Evolutionary conservation across 2,888 invertebrate species (phyloP), one percentile per base, ranked within the genome.

Genomic region (Brachyptera putata): DNA sequence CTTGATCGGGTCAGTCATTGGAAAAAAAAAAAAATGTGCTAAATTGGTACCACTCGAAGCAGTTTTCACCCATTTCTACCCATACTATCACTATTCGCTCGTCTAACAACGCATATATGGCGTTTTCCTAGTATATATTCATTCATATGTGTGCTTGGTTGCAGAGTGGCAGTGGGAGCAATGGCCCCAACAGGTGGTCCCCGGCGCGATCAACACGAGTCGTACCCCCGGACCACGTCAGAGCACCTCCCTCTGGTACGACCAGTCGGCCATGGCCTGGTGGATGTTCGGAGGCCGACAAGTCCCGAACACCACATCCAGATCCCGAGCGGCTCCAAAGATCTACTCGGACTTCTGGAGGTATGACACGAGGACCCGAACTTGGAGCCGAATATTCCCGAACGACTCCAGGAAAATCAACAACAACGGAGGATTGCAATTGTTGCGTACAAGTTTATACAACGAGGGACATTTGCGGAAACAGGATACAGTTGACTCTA

Each of bases 221-320:
- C 56, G 58, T 1, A 41, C 22, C 7, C 61, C 61, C 1, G 61
- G 61, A 7, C 41, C 61, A 9, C 41, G 61, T 1, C 14, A 39
- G 46, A 37, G 55, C 21, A 39, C 58, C 7, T 37, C 58, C 1
- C 37, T 61, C 21, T 61, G 61, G 61, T 53, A 41, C 18, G 61
- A 61, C 48, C 18, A 39, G 25, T n/a, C 55, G n/a, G 48, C 58
- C 1, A 22, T 37, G 18, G 50, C 43, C 57, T 68, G 67, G 68
- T 68, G 65, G 66, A 49, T 68, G 22, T 68, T 68, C 53, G 68
- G 68, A 30, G 68, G 68, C 9, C 64, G 65, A 56, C 60, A 56
- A 39, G 39, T n/a, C 13, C 16, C 26, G 36, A 16, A 34, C 41
- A 49, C 49, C 24, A 5, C n/a, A 34, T 25, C 36, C n/a, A 14